Percentiles rank a stretch among this genome's conserved stretches.
phyloP scores from a whole-genome alignment of 2,888 invertebrate species.

The Scaptomyza reducta region DNA sequence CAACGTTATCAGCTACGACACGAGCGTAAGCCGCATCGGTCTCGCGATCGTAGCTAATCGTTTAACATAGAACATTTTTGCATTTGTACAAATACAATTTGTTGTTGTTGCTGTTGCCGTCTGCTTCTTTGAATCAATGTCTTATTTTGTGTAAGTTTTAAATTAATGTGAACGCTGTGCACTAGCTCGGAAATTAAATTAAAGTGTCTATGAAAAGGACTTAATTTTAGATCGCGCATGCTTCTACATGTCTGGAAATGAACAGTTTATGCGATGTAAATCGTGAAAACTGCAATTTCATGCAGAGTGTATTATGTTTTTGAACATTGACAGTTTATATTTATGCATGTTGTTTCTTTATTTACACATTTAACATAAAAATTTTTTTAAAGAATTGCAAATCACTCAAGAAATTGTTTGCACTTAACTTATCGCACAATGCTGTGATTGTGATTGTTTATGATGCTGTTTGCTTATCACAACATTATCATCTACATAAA shows the following conservation, averaged over 20 bases:
- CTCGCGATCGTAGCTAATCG: slow-evolving; percentile 5
- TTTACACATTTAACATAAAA: background rate
- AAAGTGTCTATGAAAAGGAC: slow-evolving; percentile 37
- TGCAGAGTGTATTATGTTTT: no score
- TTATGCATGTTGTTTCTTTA: background rate
- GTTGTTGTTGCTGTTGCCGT: background rate
- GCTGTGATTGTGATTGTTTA: slow-evolving; percentile 9
- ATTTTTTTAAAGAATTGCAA: slow-evolving; percentile 5
- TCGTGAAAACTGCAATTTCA: background rate
- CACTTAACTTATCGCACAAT: slow-evolving; percentile 3
- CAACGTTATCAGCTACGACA: slow-evolving; percentile 21
- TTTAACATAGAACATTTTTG: background rate
- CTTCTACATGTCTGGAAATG: slow-evolving; percentile 5
- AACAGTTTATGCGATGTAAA: slow-evolving; percentile 15
- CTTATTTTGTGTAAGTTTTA: background rate
- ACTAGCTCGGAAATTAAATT: slow-evolving; percentile 30
- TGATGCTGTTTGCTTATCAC: slow-evolving; percentile 5
- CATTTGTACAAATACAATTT: background rate
- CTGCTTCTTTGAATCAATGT: background rate
- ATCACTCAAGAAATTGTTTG: background rate
- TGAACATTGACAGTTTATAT: no score
- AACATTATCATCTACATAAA: slow-evolving; percentile 9
- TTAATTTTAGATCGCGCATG: slow-evolving; percentile 28
- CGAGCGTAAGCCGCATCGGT: background rate
- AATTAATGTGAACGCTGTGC: slow-evolving; percentile 27